Evolutionary conservation across 2,797 vertebrate species (phyloP).

Genomic region (Poeciliopsis gracilis): DNA sequence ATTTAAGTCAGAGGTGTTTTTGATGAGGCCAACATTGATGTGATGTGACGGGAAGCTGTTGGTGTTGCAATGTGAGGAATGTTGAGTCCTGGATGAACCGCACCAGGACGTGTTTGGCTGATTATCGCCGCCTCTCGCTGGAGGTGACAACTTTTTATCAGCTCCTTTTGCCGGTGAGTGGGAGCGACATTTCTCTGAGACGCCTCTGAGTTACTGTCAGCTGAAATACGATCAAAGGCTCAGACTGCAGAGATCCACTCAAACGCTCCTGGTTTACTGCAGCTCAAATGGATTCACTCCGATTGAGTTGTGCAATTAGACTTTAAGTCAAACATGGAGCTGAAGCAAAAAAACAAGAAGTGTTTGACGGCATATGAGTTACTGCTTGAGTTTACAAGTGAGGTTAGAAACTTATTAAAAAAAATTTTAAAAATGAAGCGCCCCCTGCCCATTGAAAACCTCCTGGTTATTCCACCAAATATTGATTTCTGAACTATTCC

Average conservation of each 20-base stretch:
- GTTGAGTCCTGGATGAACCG: not conserved
- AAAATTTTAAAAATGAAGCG: no score
- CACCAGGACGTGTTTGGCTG: constrained; percentile 11
- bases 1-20: no score
- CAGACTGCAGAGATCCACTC: not conserved
- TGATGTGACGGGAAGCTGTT: not conserved
- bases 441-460: no score
- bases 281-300: not conserved
- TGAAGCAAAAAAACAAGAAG: constrained; percentile 35
- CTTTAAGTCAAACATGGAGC: not conserved
- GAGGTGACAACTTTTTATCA: constrained; percentile 13
- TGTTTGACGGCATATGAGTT: constrained; percentile 42
- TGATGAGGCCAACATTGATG: no score
- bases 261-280: not conserved
- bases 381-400: constrained; percentile 17
- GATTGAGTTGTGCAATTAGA: not conserved
- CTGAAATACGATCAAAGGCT: constrained; percentile 12
- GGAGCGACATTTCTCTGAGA: constrained; percentile 9
- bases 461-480: no score
- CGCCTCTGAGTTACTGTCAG: constrained; percentile 6
- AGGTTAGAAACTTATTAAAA: not conserved
- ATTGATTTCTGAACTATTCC: no score
- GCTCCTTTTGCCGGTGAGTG: not conserved
- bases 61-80: not conserved
- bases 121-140: constrained; percentile 2